phyloP scores from a whole-genome alignment of 2,113 vertebrate species.

The Entosphenus tridentatus region DNA sequence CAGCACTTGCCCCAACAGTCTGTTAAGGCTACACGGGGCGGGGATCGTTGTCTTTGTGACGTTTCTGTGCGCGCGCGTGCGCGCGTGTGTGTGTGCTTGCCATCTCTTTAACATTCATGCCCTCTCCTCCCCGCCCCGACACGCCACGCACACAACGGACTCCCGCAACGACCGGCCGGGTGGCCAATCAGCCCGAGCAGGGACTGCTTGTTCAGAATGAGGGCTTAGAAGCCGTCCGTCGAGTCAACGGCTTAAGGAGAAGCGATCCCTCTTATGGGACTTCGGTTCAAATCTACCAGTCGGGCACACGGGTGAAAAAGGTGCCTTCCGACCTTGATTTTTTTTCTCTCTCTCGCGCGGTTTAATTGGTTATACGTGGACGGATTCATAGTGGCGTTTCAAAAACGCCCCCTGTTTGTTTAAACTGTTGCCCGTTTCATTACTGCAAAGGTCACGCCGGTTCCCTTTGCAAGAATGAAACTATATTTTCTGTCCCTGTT shows the following conservation, averaged over 20 bases:
- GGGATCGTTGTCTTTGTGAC: not conserved
- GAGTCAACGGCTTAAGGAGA: conserved; percentile 28
- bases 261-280: conserved; percentile 27
- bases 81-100: conserved; percentile 1
- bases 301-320: conserved; percentile 35
- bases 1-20: not conserved
- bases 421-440: too few species aligned
- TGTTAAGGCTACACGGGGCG: not conserved
- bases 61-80: not conserved
- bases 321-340: too few species aligned
- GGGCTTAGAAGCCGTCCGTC: conserved; percentile 30
- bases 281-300: conserved; percentile 33
- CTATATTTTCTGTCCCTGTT: too few species aligned
- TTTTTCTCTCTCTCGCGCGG: too few species aligned
- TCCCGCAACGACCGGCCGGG: too few species aligned
- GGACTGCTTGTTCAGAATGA: conserved; percentile 34
- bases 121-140: conserved; percentile 21
- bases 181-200: conserved; percentile 12
- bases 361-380: too few species aligned
- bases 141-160: conserved; percentile 27
- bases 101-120: conserved; percentile 7
- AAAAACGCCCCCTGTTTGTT: too few species aligned
- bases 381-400: too few species aligned
- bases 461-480: too few species aligned
- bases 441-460: too few species aligned